phyloP scores from a whole-genome alignment of 2,888 invertebrate species.

The Drosophila formosana region DNA sequence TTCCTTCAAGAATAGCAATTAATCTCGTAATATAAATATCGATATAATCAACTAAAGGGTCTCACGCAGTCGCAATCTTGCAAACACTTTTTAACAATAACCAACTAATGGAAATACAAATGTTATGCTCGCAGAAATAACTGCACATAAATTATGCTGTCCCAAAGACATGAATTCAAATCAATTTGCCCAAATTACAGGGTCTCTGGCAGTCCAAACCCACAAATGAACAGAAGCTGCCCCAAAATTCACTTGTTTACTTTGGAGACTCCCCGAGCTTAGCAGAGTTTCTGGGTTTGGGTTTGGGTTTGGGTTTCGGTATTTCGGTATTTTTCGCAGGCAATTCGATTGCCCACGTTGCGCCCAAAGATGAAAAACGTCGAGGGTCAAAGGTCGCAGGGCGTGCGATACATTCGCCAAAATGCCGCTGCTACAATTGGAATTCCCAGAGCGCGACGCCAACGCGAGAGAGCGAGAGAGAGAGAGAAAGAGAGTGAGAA shows the following conservation, averaged over 20 bases:
- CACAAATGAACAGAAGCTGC: background rate
- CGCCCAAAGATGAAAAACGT: constrained; percentile 41
- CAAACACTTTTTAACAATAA: no score
- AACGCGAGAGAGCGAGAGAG: constrained; percentile 4
- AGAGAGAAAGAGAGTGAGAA: background rate
- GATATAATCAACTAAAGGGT: no score
- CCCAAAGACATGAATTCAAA: background rate
- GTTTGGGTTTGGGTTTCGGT: constrained; percentile 3
- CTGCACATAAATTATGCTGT: background rate
- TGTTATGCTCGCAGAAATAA: background rate
- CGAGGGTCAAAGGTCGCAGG: constrained; percentile 34
- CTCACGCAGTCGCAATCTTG: no score
- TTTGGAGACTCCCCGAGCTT: constrained; percentile 6
- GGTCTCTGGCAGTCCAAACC: constrained; percentile 1
- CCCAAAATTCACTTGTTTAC: constrained; percentile 9
- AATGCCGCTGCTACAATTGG: constrained; percentile 29
- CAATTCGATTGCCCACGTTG: constrained; percentile 1
- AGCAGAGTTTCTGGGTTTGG: constrained; percentile 8
- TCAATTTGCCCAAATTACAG: background rate
- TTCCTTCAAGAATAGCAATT: no score
- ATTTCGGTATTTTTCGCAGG: constrained; percentile 2
- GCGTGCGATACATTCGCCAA: constrained; percentile 34
- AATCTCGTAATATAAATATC: no score
- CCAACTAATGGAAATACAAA: no score
- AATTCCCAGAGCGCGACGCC: constrained; percentile 24